Base-by-base conservation (phyloP, 2,113 vertebrate genomes). In the Larimichthys polyactis region DNA sequence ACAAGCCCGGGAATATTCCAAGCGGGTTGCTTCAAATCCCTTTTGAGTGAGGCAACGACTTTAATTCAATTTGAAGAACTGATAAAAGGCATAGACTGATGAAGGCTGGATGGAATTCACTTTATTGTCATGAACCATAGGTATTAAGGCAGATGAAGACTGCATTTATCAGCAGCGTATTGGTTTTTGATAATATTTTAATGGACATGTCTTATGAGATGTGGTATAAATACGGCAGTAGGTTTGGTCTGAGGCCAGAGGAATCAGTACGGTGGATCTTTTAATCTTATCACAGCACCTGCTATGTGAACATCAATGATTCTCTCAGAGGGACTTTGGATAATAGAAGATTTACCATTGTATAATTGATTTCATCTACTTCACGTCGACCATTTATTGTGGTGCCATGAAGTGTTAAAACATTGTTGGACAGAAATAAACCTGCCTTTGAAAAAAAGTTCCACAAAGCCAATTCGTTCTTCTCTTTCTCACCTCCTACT, bases 41-140 rank as follows among this genome's bases (percentile, higher is more conserved):
- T 84, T 64, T 85, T 70, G 70, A 94, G 9, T 82, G 63, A 76
- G 22, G 32, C 10, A 74, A 89, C 78, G 52, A 92, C 81, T 95
- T 94, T 90, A 94, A 94, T 96, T 93, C 89, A 90, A 72, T 71
- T 81, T 89, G 52, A 81, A 89, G 93, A 94, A 81, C 69, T 88
- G 80, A 90, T 94, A 87, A 95, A 94, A 89, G 27, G 4, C 11
- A 1, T 4, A 76, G 36, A 75, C 77, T 81, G 91, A 84, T 91
- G 88, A 94, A 93, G 81, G 81, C 75, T 22, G 68, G 40, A 81
- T 46, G 78, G 49, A 66, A 87, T 91, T 91, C 90, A 85, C 71
- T 94, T 90, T 93, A 87, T 79, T 79, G 89, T 79, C 40, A 36
- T 74, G 83, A 92, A 92, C 81, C 55, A 71, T 49, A 82, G 59